phyloP scores from a whole-genome alignment of 2,888 invertebrate species.

The Liodrosophila aerea region DNA sequence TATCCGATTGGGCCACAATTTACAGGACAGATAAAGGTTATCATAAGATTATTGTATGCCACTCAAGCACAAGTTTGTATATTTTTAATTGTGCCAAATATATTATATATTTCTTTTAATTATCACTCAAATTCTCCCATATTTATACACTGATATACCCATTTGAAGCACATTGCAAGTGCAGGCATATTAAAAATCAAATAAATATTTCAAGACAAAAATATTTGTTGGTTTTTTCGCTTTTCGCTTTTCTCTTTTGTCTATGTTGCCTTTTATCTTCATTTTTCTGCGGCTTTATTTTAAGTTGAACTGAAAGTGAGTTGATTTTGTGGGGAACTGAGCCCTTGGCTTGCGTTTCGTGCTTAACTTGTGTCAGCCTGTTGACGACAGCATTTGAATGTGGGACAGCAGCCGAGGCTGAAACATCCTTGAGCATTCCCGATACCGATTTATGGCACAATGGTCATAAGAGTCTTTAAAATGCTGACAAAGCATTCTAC shows the following conservation, averaged over 20 bases:
- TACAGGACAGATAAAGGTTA: too few relatives aligned
- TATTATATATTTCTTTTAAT: too few relatives aligned
- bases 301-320: conserved; percentile 55
- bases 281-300: conserved; percentile 28
- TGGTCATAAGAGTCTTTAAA: conserved; percentile 12
- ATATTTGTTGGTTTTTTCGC: not conserved
- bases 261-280: conserved; percentile 7
- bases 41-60: too few relatives aligned
- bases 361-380: conserved; percentile 33
- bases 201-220: not conserved
- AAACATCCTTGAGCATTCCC: conserved; percentile 2
- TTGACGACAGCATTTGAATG: conserved; percentile 59
- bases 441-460: conserved; percentile 10
- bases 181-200: too few relatives aligned
- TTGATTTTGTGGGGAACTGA: conserved; percentile 31
- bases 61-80: too few relatives aligned
- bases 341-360: not conserved
- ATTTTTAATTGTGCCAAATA: too few relatives aligned
- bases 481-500: too few relatives aligned
- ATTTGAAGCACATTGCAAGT: too few relatives aligned
- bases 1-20: too few relatives aligned
- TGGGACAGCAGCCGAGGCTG: conserved; percentile 30
- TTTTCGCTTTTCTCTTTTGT: conserved; percentile 4
- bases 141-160: too few relatives aligned
- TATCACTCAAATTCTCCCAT: too few relatives aligned